Evolutionary conservation across 2,888 invertebrate genomes (phyloP), one percentile per base, ranked within the genome.

Genomic region (Desoria tigrina): DNA sequence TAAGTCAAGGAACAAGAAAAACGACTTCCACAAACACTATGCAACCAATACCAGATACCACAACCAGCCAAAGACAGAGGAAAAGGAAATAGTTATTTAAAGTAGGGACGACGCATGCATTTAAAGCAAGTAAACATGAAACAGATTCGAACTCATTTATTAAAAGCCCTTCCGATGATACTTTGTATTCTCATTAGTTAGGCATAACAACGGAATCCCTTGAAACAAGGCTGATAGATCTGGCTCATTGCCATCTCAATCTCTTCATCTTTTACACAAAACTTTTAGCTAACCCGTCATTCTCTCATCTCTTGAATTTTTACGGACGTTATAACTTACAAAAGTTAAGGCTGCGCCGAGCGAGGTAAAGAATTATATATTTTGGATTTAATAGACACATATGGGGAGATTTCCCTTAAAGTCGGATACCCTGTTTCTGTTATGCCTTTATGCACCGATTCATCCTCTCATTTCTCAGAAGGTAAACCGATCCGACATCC

Each of bases 231-330:
- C 39, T 23, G 57, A 57, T 55, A 6, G n/a, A 32, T 57, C 39
- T 57, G 57, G 57, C 57, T 39, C 57, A 57, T 57, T 57, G 57
- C 51, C 51, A 51, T 26, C 21, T 51, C 51, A 45, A 45, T 18
- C 21, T 45, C 45, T 45, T 18, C 32, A 32, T 32, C 32, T 32
- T 32, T 32, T n/a, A n/a, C n/a, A 32, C 6, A 32, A 32, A 32
- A 32, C 6, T 32, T 4, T 32, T 4, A 32, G 32, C 32, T 32
- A 32, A 32, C 4, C 32, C 11, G 32, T n/a, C n/a, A n/a, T 7
- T 32, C 32, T 32, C 32, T 11, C 32, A 32, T 32, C 32, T 32
- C 32, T 11, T 4, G 32, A n/a, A n/a, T n/a, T 11, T 32, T 32
- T n/a, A n/a, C 32, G 11, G 32, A 32, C 6, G 32, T 11, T 32